phyloP scores from a whole-genome alignment of 2,888 invertebrate species.

The Drosophila neotestacea region DNA sequence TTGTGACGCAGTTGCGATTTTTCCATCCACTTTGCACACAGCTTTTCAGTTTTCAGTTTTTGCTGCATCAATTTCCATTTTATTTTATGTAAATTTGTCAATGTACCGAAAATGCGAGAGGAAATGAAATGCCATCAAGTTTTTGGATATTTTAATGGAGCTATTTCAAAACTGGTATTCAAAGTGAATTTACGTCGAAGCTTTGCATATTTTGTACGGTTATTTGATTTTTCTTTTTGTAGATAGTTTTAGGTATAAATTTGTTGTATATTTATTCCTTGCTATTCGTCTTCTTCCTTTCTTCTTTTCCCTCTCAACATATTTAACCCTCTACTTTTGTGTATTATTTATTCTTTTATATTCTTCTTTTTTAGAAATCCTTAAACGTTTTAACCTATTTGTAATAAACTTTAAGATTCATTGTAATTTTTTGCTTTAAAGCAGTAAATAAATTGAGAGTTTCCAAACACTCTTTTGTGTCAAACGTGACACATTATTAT shows the following conservation, averaged over 20 bases:
- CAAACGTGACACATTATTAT: not conserved
- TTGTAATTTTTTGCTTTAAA: not conserved
- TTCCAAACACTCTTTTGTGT: not conserved
- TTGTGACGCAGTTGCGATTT: not conserved
- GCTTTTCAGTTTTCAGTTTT: constrained; percentile 4
- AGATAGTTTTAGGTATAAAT: not conserved
- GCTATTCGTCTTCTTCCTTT: no score
- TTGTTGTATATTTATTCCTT: no score
- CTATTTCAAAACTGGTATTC: constrained; percentile 24
- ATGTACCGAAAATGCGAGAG: constrained; percentile 42
- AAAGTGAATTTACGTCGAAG: constrained; percentile 7
- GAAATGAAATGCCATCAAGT: constrained; percentile 39
- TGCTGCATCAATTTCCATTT: constrained; percentile 31
- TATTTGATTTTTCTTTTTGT: constrained; percentile 1
- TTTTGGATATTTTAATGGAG: constrained; percentile 43
- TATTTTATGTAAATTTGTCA: constrained; percentile 63
- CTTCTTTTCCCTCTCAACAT: no score
- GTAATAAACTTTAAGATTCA: not conserved
- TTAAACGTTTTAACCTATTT: not conserved
- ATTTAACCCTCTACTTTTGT: no score
- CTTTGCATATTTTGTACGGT: constrained; percentile 37
- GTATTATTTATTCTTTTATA: not conserved
- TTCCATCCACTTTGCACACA: constrained; percentile 9
- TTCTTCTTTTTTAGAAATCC: not conserved
- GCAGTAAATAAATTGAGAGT: not conserved